Base-by-base conservation (phyloP, 2,888 invertebrate species). In the Acanthacorydalis orientalis region DNA sequence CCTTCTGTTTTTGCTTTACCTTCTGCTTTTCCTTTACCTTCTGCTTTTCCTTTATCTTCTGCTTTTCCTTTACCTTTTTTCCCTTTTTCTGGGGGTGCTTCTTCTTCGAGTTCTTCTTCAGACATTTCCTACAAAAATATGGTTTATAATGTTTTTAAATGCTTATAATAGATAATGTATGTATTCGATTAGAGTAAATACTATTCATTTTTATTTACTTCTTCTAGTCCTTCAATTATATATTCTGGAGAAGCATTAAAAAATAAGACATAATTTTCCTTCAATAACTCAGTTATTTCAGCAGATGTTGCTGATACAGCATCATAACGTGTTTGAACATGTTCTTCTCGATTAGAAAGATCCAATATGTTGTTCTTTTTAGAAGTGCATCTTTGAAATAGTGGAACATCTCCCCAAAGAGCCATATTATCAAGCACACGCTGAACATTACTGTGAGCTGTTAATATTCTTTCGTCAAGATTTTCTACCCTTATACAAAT, bases 321-420 rank as follows among this genome's bases (percentile, higher is more conserved):
- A 1, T 58, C 56, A 51, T 67, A 78, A 61, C 81, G 69, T 49
- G 62, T 67, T 16, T 69, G 57, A 15, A 77, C 68, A 53, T 76
- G 68, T 4, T 72, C 70, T 6, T 65, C 61, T 14, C 74, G 64
- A 54, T 80, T 79, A 4, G 63, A 64, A 2, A 78, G 67, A 31
- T 73, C 72, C 1, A 87, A 60, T 42, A 72, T 55, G 23, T 64
- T 64, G 37, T 72, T 72, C 8, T 72, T 70, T 56, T 76, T 77
- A 1, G 70, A 68, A 54, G 83, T 81, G 56, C 79, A 83, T 16
- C 92, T 68, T 57, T 79, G 76, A 59, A 83, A 85, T 7, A 93
- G 65, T 0, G 91, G 86, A 11, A 69, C 58, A 51, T 75, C 73
- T 1, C 81, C 80, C 90, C 91, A 92, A 0, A 68, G 66, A 1